A percentile compares a stretch with the other conserved stretches of the same genome.
These are phyloP conservation scores for Corythornis cristatus DNA, from an alignment of 2,113 vertebrate genomes.

Conservation along the genomic window DNA sequence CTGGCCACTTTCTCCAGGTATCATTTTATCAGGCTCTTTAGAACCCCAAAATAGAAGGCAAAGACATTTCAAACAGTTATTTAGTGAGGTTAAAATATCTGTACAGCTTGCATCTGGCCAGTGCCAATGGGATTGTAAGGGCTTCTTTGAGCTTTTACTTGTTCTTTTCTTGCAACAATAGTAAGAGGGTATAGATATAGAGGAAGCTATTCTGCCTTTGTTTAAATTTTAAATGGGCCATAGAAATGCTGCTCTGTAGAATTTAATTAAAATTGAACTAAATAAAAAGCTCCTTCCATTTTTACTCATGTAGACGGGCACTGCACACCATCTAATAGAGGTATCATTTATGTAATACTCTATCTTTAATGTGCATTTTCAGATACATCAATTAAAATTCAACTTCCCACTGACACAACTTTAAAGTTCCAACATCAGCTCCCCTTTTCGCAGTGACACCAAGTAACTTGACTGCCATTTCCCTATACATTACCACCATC, in stretches of 20 bases:
- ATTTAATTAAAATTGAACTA: constrained; percentile 73
- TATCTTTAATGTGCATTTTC: not conserved
- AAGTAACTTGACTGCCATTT: not conserved
- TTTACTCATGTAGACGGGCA: not conserved
- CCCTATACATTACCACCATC: not conserved
- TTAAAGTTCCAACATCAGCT: not conserved
- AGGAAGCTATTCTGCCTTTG: constrained; percentile 56
- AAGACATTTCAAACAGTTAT: constrained; percentile 55
- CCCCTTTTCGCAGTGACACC: not conserved
- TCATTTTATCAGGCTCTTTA: constrained; percentile 70
- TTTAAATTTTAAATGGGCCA: constrained; percentile 71
- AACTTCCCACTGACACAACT: not conserved
- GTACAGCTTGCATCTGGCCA: constrained; percentile 66
- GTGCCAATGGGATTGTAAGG: constrained; percentile 48
- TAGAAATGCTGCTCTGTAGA: constrained; percentile 58
- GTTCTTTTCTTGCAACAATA: constrained; percentile 53
- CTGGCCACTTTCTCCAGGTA: constrained; percentile 70
- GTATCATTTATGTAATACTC: not conserved
- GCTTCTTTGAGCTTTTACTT: constrained; percentile 59
- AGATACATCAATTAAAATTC: not conserved
- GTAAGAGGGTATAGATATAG: constrained; percentile 56
- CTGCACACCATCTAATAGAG: not conserved
- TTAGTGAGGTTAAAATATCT: constrained; percentile 68
- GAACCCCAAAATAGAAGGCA: constrained; percentile 56
- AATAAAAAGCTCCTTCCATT: constrained; percentile 22